Base-by-base conservation (phyloP, 35 echinoderm and acorn worm genomes). In the Anneissia japonica region DNA sequence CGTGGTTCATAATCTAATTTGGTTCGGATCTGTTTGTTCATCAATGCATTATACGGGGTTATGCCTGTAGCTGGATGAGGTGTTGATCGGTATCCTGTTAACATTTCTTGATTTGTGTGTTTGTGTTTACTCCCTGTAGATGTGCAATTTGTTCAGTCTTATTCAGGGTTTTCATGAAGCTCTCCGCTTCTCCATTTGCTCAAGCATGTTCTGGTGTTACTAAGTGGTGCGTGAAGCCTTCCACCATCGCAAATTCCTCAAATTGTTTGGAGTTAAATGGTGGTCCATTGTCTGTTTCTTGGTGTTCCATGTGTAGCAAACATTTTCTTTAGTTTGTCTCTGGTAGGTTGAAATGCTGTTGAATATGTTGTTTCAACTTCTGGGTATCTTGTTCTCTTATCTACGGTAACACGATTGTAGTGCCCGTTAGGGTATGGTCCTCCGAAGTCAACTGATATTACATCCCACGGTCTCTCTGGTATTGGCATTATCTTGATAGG, bases 401-500 rank as follows among this genome's bases (percentile, higher is more conserved):
- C 90, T 19, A 92, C 38, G 36, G 39, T 77, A 12, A 87, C 90
- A 74, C 82, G 85, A 78, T 92, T 92, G 80, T 92, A 92, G 36
- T 92, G 90, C 31, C 90, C 90, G 76, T 84, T 80, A 21, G 91
- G 91, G 46, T 92, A 92, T 35, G 85, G 91, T 84, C 91, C 91
- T 28, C 85, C 74, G 45, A 92, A 92, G 77, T 92, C 90, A 51
- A 88, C 80, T 39, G 90, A 73, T 36, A 87, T 39, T 28, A 56
- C 72, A 30, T 88, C 81, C 91, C 86, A 84, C 74, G 86, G 90
- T 34, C 88, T 83, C 7, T 92, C 80, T 34, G 90, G 81, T 31
- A 88, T 92, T 19, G 73, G 23, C 64, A 86, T 92, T 5, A 26
- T 4, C 23, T 30, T 75, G 26, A 75, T 26, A 4, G 73, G 73